These are phyloP conservation scores for Alectoris magna DNA, from an alignment of 2,797 vertebrate genomes.

Conservation along the genomic window DNA sequence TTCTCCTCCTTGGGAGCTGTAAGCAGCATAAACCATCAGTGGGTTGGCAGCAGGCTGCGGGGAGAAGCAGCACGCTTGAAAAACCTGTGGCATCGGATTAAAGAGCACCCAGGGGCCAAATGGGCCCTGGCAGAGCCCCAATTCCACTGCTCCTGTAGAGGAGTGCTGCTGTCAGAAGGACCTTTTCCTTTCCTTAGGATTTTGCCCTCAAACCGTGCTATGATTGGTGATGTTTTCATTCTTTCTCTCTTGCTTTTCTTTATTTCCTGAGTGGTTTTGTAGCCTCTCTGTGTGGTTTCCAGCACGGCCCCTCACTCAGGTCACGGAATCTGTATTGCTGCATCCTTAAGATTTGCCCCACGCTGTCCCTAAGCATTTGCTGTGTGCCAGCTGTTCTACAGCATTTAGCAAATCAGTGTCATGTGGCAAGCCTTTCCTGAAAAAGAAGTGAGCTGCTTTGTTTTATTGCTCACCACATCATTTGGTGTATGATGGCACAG, in stretches of 20 bases:
- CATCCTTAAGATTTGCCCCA: not conserved
- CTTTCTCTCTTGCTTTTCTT: not conserved
- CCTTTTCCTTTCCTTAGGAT: not conserved
- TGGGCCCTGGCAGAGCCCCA: not conserved
- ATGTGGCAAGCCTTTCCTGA: not conserved
- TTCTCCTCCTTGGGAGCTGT: not conserved
- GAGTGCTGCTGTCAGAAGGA: not conserved
- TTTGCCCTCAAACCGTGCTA: not conserved
- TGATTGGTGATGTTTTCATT: not conserved
- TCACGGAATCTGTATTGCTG: not conserved
- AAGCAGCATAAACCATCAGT: slow-evolving; percentile 26
- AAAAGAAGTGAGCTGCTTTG: not conserved
- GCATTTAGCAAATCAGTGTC: not conserved
- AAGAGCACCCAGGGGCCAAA: not conserved
- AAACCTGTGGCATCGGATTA: not conserved
- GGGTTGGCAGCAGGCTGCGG: slow-evolving; percentile 22
- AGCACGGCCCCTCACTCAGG: not conserved
- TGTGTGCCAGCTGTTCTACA: not conserved
- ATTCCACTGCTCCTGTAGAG: not conserved
- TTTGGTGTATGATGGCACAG: not conserved
- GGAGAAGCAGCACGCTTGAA: not conserved
- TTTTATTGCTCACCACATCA: not conserved
- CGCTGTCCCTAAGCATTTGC: not conserved
- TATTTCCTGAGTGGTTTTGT: not conserved
- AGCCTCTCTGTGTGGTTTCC: not conserved